Evolutionary conservation across 1,140 invertebrate genomes (phyloP).

Genomic region (Orchestia grillus): DNA sequence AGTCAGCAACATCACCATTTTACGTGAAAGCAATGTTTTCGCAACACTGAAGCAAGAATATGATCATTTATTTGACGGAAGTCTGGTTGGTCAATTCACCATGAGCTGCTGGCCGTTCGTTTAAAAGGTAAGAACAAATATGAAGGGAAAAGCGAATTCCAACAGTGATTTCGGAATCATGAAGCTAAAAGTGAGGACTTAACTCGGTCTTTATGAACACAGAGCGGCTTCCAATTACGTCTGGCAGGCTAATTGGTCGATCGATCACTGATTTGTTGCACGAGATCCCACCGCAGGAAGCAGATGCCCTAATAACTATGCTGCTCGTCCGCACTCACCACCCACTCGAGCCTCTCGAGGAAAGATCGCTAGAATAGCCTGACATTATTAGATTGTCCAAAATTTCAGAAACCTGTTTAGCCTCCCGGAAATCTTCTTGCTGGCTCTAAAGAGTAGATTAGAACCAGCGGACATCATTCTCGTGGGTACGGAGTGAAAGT

Average conservation of each 20-base stretch:
- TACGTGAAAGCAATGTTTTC: too few relatives aligned
- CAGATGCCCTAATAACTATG: neutral
- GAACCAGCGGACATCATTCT: too few relatives aligned
- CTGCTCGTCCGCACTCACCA: neutral
- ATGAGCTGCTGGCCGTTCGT: neutral
- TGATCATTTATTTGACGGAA: too few relatives aligned
- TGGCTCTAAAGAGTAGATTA: neutral
- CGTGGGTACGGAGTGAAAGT: too few relatives aligned
- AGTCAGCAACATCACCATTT: too few relatives aligned
- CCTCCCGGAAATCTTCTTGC: neutral
- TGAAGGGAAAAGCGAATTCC: neutral
- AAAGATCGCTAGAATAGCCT: neutral
- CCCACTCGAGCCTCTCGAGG: neutral
- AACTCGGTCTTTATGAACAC: conserved; percentile 19
- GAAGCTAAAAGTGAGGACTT: neutral
- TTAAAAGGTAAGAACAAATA: neutral
- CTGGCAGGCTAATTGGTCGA: neutral
- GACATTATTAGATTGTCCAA: neutral
- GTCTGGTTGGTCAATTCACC: neutral
- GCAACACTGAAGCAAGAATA: too few relatives aligned
- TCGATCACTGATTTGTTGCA: neutral
- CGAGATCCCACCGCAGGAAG: neutral
- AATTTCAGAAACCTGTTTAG: neutral
- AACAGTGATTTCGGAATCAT: neutral
- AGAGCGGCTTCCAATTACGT: conserved; percentile 28